Percentiles rank a stretch among this genome's conserved stretches.
These are phyloP conservation scores for Rhabdornis inornatus DNA, from an alignment of 2,113 vertebrate species.

Conservation along the genomic window DNA sequence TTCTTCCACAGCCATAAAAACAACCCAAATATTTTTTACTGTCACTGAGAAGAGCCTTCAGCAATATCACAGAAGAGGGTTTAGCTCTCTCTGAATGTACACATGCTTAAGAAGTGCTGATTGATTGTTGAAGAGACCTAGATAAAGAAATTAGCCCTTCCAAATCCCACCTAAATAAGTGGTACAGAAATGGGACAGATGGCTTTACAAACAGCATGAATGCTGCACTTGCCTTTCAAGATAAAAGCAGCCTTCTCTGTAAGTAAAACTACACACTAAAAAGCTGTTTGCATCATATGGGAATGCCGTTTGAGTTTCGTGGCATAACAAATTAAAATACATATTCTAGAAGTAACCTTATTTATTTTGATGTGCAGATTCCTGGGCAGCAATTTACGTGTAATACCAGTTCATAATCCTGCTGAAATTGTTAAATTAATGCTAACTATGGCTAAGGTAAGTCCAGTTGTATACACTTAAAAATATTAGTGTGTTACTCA, in stretches of 20 bases:
- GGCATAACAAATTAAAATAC: neutral
- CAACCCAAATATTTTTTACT: neutral
- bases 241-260: neutral
- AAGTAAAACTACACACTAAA: neutral
- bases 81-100: neutral
- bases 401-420: conserved; percentile 84
- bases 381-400: conserved; percentile 83
- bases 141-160: neutral
- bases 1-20: neutral
- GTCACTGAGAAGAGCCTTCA: neutral
- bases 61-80: neutral
- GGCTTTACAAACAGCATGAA: neutral
- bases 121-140: neutral
- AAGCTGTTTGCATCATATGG: neutral
- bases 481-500: neutral
- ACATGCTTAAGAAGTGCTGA: neutral
- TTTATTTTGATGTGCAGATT: conserved; percentile 77
- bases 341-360: neutral
- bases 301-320: neutral
- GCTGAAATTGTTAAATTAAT: conserved; percentile 83
- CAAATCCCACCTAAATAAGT: neutral
- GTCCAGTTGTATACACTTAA: neutral
- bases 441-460: conserved; percentile 89
- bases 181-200: neutral
- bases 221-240: neutral